Base-by-base conservation (phyloP, 2,113 vertebrate species). In the Corynorhinus townsendii region DNA sequence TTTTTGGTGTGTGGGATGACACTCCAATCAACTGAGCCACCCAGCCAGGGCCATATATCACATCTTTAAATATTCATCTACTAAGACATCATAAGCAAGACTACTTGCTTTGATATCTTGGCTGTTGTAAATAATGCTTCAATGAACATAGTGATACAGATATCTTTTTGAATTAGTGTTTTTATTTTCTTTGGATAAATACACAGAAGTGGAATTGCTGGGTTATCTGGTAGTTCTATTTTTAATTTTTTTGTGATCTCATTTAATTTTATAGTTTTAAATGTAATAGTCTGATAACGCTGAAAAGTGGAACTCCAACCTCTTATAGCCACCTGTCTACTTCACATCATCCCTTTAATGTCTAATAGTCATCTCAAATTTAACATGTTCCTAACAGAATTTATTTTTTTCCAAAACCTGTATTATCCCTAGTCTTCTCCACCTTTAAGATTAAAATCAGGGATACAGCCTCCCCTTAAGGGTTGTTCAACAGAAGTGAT, bases 361-460 rank as follows among this genome's bases (percentile, higher is more conserved):
- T 52, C 86, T 76, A 81, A 69, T 73, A 75, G 49, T 93, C 49
- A 40, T 90, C 56, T 49, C 47, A 82, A 30, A 83, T 59, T 69
- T 82, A 71, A 69, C 35, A 56, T 86, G 35, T 81, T 93, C 52
- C 62, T 87, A 72, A 86, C 15, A 90, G 62, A 83, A 33, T 26
- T 83, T 43, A 66, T 28, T 93, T 82, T 93, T 87, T 75, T 75
- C 49, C 33, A 24, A 82, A 80, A 86, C 72, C 49, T 90, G 12
- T 90, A 52, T 93, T 93, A 71, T 77, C 20, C 43, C 38, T 64
- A 54, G 76, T 96, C 35, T 90, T 90, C 54, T 52, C 49, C 28
- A 64, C 62, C 5, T 87, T 77, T 59, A 86, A 77, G 75, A 92
- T 69, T 73, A 86, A 86, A 86, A 86, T 94, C 49, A 82, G 72